Evolutionary conservation across 1,140 invertebrate species (phyloP).

Genomic region (Hetaerina americana): DNA sequence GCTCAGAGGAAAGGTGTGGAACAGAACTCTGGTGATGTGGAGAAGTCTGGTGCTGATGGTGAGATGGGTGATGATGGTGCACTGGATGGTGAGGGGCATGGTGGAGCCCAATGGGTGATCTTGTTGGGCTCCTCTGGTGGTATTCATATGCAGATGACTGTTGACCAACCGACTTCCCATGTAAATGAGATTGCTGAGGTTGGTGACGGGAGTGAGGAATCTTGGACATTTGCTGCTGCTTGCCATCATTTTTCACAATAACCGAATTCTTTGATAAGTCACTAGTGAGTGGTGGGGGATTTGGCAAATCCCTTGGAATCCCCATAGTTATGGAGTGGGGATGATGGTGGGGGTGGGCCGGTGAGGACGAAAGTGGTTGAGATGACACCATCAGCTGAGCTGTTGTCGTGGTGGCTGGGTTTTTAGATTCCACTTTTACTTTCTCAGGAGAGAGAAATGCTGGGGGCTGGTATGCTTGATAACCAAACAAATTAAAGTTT

Average conservation of each 20-base stretch:
- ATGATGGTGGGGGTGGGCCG: slow-evolving; percentile 30
- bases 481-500: slow-evolving; percentile 55
- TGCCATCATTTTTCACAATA: slow-evolving; percentile 61
- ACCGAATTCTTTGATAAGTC: slow-evolving; percentile 56
- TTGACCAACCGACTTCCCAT: slow-evolving; percentile 22
- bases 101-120: slow-evolving; percentile 19
- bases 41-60: slow-evolving; percentile 18
- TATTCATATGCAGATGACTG: slow-evolving; percentile 23
- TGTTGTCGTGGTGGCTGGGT: background rate
- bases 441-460: slow-evolving; percentile 29
- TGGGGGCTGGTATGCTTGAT: slow-evolving; percentile 46
- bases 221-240: slow-evolving; percentile 34
- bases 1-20: slow-evolving; percentile 17
- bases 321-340: slow-evolving; percentile 30
- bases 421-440: slow-evolving; percentile 26
- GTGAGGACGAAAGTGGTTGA: slow-evolving; percentile 31
- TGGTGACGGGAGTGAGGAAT: slow-evolving; percentile 38
- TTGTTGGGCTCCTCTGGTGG: slow-evolving; percentile 19
- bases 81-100: slow-evolving; percentile 31
- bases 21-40: slow-evolving; percentile 23
- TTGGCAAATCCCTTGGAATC: slow-evolving; percentile 12
- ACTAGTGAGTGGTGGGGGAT: slow-evolving; percentile 41
- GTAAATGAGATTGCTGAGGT: slow-evolving; percentile 22
- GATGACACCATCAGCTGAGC: background rate
- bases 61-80: slow-evolving; percentile 22